Evolutionary conservation across 2,888 invertebrate genomes (phyloP).

Genomic region (Hydraecia micacea): DNA sequence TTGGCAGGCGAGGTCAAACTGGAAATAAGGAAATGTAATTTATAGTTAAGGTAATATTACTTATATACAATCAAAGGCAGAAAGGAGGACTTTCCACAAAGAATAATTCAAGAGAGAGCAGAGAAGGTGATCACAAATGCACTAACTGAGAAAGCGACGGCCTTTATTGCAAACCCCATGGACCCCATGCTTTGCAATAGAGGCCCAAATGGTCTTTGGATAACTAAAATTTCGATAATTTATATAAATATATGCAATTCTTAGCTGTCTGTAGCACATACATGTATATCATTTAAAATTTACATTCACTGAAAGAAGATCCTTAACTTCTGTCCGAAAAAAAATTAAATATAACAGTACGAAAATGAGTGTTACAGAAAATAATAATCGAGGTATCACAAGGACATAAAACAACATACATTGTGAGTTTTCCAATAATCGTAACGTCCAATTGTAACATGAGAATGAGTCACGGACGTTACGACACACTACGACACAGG

Average conservation of each 20-base stretch:
- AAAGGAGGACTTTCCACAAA: not conserved
- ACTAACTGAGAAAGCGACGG: not conserved
- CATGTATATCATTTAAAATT: not conserved
- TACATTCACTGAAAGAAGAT: not conserved
- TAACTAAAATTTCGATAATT: not conserved
- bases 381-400: slow-evolving; percentile 1
- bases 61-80: not conserved
- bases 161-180: too few species aligned
- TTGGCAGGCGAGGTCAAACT: slow-evolving; percentile 92
- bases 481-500: slow-evolving; percentile 34
- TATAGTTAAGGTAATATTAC: not conserved
- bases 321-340: not conserved
- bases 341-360: not conserved
- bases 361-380: not conserved
- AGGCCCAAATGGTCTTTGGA: not conserved
- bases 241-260: too few species aligned
- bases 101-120: too few species aligned
- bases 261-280: too few species aligned
- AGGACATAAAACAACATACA: slow-evolving; percentile 12
- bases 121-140: not conserved
- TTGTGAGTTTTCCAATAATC: slow-evolving; percentile 22
- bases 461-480: slow-evolving; percentile 38
- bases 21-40: slow-evolving; percentile 68
- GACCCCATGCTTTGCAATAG: not conserved
- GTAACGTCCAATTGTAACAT: slow-evolving; percentile 34